Percentiles rank a stretch among this genome's conserved stretches.
Conservation (phyloP, 2,888 invertebrate species). For the Cryptophagus acutangulus region DNA sequence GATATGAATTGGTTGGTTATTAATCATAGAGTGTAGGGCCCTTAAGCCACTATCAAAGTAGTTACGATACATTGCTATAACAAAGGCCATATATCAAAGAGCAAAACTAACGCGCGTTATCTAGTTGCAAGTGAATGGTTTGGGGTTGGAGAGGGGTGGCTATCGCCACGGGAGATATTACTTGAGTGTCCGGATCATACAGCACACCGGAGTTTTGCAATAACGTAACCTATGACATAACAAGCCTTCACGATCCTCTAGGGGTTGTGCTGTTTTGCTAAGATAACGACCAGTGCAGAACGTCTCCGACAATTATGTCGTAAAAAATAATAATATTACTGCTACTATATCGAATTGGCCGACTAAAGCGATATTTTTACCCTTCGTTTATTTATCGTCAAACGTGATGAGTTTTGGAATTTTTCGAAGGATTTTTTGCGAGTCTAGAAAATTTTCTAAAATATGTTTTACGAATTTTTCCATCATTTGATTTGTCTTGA, state of each 20-base stretch:
- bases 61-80: background rate
- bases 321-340: constrained; percentile 37
- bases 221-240: constrained; percentile 33
- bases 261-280: constrained; percentile 28
- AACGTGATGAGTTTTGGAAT: no score
- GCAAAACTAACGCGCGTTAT: no score
- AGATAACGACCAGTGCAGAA: constrained; percentile 35
- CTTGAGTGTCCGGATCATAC: constrained; percentile 33
- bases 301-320: constrained; percentile 37
- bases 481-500: no score
- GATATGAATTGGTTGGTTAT: no score
- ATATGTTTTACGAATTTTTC: no score
- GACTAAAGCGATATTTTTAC: no score
- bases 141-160: constrained; percentile 1
- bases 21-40: no score
- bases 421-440: no score
- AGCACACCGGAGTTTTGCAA: constrained; percentile 24
- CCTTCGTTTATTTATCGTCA: no score
- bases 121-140: constrained; percentile 1
- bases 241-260: constrained; percentile 29
- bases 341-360: constrained; percentile 14
- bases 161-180: constrained; percentile 32
- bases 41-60: no score
- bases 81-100: constrained; percentile 3
- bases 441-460: no score